Evolutionary conservation across 1,140 invertebrate species (phyloP), one percentile per base, ranked within the genome.

Genomic region (Drosophila elegans): DNA sequence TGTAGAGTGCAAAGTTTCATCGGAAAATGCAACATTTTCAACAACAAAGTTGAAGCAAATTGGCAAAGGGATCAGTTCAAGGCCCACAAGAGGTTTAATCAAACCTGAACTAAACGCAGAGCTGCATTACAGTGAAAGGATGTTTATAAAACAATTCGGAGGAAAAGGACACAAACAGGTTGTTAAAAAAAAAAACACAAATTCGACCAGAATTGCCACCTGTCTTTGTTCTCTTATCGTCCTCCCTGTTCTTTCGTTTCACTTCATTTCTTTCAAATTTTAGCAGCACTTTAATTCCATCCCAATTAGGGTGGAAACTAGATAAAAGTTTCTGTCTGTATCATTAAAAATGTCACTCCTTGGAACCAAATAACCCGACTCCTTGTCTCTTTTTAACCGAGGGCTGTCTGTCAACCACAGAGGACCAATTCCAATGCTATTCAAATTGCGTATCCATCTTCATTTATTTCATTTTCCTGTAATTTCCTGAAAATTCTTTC

Each of bases 381-480:
- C 61, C 12, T 3, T 6, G 16, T 54, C 34, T 29, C 55, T 59
- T 21, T 57, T 13, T 2, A 16, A 32, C 41, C 25, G 0, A n/a
- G 10, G 42, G 36, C 21, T 56, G 63, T 44, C 45, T 80, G 77
- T 82, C 83, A 75, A 75, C 83, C 74, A 52, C 74, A 71, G 77
- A 64, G 73, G 84, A 85, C 63, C 83, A 81, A 79, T 82, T 76
- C 16, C 68, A 77, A 77, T 78, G 84, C 84, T 78, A 89, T 89
- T 84, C 84, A 89, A 89, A 89, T 89, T 82, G 84, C 84, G 84
- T 89, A 89, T 89, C 84, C 74, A 89, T 89, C 84, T 89, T 89
- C 84, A 89, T 89, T 89, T 89, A 89, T 89, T 89, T 89, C 84
- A 89, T 89, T 89, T 89, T 89, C 84, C 84, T 89, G 80, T 89